Percentiles rank a stretch among this genome's conserved stretches.
Conservation (phyloP, 2,888 invertebrate species). For the Pristionchus japonicus region DNA sequence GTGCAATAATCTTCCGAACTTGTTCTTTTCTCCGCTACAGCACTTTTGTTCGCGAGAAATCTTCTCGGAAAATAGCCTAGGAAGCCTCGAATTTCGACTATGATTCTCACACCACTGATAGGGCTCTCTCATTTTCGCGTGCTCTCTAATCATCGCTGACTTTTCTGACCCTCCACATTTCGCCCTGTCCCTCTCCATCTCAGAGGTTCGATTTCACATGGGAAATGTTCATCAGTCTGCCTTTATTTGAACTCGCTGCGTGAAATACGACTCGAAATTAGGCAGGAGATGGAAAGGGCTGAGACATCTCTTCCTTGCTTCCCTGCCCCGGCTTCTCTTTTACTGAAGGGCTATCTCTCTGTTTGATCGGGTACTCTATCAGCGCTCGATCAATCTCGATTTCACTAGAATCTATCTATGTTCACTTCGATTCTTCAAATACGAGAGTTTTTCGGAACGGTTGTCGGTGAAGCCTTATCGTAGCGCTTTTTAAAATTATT, state of each 20-base stretch:
- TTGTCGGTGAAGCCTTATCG: neutral
- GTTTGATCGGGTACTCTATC: neutral
- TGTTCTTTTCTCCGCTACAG: neutral
- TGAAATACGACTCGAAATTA: conserved; percentile 11
- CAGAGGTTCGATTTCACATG: neutral
- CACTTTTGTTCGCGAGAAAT: neutral
- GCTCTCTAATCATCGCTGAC: neutral
- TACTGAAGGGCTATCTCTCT: neutral
- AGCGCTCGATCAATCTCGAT: neutral
- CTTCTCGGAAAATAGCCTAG: neutral
- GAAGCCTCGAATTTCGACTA: neutral
- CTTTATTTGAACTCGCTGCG: conserved; percentile 25
- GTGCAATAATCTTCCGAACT: neutral
- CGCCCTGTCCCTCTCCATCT: neutral
- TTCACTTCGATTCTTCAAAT: no score
- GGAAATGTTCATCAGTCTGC: conserved; percentile 25
- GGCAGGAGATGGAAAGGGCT: neutral
- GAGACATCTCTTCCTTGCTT: neutral
- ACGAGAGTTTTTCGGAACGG: no score
- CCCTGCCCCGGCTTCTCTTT: neutral
- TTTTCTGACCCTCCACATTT: neutral
- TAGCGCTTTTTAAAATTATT: neutral
- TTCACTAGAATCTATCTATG: neutral
- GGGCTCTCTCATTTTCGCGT: neutral
- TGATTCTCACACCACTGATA: neutral